Base-by-base conservation (phyloP, 2,888 invertebrate genomes). In the Drosophila percnosoma region DNA sequence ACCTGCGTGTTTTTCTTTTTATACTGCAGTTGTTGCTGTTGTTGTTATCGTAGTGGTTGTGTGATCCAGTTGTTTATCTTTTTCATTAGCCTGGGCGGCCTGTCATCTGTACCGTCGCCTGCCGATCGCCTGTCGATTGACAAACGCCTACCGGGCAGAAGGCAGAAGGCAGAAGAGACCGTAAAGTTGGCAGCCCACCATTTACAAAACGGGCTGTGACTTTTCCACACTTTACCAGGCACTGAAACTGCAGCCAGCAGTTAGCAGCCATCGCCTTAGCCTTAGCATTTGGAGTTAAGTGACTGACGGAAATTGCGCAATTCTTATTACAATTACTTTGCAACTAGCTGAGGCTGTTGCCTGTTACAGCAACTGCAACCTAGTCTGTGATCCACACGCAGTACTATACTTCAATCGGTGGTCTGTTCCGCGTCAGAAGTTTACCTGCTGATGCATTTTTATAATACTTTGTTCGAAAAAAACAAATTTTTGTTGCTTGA, bases 241-340 rank as follows among this genome's bases (percentile, higher is more conserved):
- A 87, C 33, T 57, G 29, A 29, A 38, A 27, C 4, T 8, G 21
- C 42, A 53, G 49, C 55, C 33, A 60, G 31, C 40, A 67, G 45
- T 63, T 59, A 63, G 68, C 59, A 63, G 66, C 52, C 66, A 42
- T 53, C 59, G 53, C 55, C 68, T 68, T 68, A 18, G 38, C 67
- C 63, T 52, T 45, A 40, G 59, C 63, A 62, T 53, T 65, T 40
- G 49, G 61, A 76, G 80, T 73, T 78, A 84, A 84, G 78, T 84
- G 85, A 84, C 87, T 85, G 85, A 87, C 87, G 85, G 82, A 85
- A 85, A 85, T 87, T 85, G 85, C 85, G 83, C 87, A 85, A 85
- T 85, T 84, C 87, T 87, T 85, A 85, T 78, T 87, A 85, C 85
- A 85, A 85, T 85, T 87, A 85, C 87, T 78, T 72, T 72, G 68